Percentiles rank a stretch among this genome's conserved stretches.
Conservation (phyloP, 2,113 vertebrate genomes). For the Carassius auratus region DNA sequence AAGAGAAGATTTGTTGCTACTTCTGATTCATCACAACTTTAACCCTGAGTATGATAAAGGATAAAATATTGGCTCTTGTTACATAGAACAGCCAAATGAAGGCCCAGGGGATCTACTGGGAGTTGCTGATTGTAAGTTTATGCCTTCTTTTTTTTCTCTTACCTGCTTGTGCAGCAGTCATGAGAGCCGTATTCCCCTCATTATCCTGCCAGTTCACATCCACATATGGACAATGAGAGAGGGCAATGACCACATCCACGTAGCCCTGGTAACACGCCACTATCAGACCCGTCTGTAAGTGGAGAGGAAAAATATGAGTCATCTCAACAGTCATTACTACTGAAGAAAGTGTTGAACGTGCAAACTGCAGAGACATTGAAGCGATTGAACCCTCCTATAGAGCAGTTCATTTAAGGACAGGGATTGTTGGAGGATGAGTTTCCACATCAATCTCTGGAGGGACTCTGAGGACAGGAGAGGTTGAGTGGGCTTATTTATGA, state of each 20-base stretch:
- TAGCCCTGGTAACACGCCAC: constrained; percentile 94
- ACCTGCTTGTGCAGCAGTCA: constrained; percentile 96
- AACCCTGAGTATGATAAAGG: neutral
- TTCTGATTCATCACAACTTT: neutral
- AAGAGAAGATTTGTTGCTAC: neutral
- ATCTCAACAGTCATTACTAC: neutral
- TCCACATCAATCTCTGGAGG: neutral
- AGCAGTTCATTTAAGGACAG: constrained; percentile 9
- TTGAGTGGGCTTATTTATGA: neutral
- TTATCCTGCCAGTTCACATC: constrained; percentile 98
- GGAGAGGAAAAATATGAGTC: neutral
- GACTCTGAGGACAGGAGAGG: neutral
- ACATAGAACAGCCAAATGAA: neutral
- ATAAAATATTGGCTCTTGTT: neutral
- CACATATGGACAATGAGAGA: constrained; percentile 89
- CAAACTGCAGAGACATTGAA: constrained; percentile 4
- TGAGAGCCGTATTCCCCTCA: constrained; percentile 96
- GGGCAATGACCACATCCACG: constrained; percentile 88
- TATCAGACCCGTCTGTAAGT: constrained; percentile 86
- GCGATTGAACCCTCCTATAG: neutral
- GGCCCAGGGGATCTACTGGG: neutral
- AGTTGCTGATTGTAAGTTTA: neutral
- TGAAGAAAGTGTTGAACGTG: neutral
- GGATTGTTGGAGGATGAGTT: constrained; percentile 15
- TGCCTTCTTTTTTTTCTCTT: constrained; percentile 63